Base-by-base conservation (phyloP, 2,113 vertebrate genomes). In the Aptenodytes forsteri region DNA sequence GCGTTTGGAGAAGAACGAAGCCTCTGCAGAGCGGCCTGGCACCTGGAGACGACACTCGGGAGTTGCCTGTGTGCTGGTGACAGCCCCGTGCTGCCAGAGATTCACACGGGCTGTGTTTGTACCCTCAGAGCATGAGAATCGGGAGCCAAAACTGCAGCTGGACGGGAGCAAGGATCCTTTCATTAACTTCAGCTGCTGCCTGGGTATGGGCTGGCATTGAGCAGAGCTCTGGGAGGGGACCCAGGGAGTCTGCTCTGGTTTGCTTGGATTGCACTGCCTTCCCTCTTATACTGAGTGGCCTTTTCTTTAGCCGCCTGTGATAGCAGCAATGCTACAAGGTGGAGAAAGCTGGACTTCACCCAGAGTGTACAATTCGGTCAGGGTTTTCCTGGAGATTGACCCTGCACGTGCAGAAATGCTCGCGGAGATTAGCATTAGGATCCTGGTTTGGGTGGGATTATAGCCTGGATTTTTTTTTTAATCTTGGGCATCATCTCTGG, bases 331-430 rank as follows among this genome's bases (percentile, higher is more conserved):
- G 70, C 54, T 47, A 1, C 47, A 2, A 47, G 19, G 22, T 64
- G 65, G 34, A 50, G 30, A 16, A 54, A 59, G n/a, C 69, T 29
- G 3, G 7, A 22, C 25, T 61, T 72, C 52, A 22, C 54, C 47
- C 52, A 10, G 29, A 29, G 7, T 0, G 2, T 15, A 4, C 29
- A 10, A 1, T 15, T 58, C 0, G 1, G 5, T 34, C 46, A 29
- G 54, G 34, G 7, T 20, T 83, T 70, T 52, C 62, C 75, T 40
- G 54, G 42, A 42, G 38, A 16, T 26, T 5, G 65, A 13, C 21
- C 47, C 12, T 19, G 42, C 16, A 0, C 0, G 3, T 17, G 75
- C 52, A 22, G 59, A 67, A 58, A 18, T 6, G 50, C n/a, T 54
- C 40, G 5, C 0, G 9, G 69, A 67, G 46, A 30, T 42, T 4